These are phyloP conservation scores for Vombatus ursinus DNA, from an alignment of 2,113 vertebrate species.

Conservation along the genomic window DNA sequence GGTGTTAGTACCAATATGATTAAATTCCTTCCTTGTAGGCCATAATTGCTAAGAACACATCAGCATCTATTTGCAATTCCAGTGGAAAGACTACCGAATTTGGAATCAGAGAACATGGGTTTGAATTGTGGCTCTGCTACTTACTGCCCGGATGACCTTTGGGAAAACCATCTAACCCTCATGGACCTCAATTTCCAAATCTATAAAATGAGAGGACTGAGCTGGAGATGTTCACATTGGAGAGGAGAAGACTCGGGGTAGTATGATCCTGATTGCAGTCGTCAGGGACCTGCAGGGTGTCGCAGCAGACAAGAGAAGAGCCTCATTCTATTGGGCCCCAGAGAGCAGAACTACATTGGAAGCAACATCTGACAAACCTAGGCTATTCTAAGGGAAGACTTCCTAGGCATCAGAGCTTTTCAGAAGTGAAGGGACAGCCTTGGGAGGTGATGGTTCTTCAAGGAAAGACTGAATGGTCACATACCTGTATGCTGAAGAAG, in stretches of 20 bases:
- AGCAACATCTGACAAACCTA: not conserved
- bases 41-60: not conserved
- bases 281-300: not conserved
- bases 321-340: not conserved
- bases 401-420: not conserved
- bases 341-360: not conserved
- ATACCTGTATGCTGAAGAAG: not conserved
- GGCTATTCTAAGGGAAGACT: not conserved
- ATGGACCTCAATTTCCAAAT: not conserved
- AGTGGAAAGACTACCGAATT: not conserved
- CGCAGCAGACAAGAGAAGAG: not conserved
- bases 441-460: not conserved
- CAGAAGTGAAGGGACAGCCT: not conserved
- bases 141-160: not conserved
- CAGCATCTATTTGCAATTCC: not conserved
- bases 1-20: not conserved
- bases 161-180: not conserved
- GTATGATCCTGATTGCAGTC: not conserved
- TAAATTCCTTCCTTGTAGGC: not conserved
- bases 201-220: not conserved
- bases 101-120: not conserved
- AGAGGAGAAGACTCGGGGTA: not conserved
- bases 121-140: not conserved
- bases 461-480: not conserved
- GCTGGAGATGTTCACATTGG: not conserved